These are phyloP conservation scores for Melanostoma scalare DNA, from an alignment of 2,888 invertebrate genomes.

Conservation along the genomic window DNA sequence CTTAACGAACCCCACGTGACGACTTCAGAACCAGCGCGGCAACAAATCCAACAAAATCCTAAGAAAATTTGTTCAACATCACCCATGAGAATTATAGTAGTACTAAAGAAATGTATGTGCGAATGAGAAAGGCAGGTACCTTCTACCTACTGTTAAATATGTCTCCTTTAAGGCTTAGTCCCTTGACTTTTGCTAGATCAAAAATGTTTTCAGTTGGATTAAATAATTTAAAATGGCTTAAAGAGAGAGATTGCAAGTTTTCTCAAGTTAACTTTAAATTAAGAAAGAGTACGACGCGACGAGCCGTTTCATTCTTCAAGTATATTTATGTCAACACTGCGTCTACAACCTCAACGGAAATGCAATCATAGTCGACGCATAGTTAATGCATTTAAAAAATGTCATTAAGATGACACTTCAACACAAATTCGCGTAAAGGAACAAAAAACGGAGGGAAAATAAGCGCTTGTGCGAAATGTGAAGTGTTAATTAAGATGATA, in stretches of 20 bases:
- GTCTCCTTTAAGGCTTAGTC: no score
- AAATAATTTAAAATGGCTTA: slow-evolving; percentile 63
- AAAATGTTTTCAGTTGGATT: slow-evolving; percentile 46
- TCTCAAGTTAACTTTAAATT: slow-evolving; percentile 58
- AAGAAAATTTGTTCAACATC: slow-evolving; percentile 29
- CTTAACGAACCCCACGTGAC: slow-evolving; percentile 51
- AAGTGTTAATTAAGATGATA: no score
- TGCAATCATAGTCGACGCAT: no score
- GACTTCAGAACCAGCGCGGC: slow-evolving; percentile 1
- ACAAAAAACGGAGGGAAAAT: no score
- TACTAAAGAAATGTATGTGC: background rate
- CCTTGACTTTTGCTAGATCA: slow-evolving; percentile 28
- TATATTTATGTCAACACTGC: background rate
- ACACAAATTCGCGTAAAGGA: no score
- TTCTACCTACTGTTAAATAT: no score
- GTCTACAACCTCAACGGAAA: no score
- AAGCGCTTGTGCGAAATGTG: no score
- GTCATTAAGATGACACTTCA: no score
- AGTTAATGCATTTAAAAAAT: no score
- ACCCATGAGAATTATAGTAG: slow-evolving; percentile 4
- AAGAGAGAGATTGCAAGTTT: slow-evolving; percentile 43
- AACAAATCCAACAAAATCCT: slow-evolving; percentile 38
- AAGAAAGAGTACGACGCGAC: slow-evolving; percentile 24
- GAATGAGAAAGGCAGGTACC: background rate
- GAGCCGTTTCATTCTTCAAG: slow-evolving; percentile 47